Percentiles rank a stretch among this genome's conserved stretches.
Evolutionary conservation across 1,140 invertebrate species (phyloP).

Genomic region (Thaumatotibia leucotreta): DNA sequence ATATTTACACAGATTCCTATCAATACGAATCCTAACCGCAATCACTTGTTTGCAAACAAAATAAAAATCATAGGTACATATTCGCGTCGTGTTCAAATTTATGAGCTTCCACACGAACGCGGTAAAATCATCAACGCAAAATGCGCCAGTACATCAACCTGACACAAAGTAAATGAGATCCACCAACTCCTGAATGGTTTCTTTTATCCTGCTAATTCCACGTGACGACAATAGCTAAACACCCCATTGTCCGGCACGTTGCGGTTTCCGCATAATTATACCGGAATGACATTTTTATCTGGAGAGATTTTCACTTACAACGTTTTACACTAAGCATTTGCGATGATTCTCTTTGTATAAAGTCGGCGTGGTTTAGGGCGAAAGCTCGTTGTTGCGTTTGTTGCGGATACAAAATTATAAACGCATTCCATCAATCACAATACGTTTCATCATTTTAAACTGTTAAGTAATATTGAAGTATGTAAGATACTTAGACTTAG

Average conservation of each 20-base stretch:
- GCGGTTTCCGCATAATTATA: constrained; percentile 8
- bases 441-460: too few species aligned
- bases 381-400: background rate
- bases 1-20: too few species aligned
- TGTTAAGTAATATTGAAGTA: too few species aligned
- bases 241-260: background rate
- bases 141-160: constrained; percentile 6
- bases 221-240: constrained; percentile 9
- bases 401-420: background rate
- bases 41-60: background rate
- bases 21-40: too few species aligned
- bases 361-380: background rate
- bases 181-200: background rate
- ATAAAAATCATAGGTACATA: background rate
- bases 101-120: background rate
- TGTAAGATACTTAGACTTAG: too few species aligned
- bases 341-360: background rate
- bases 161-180: constrained; percentile 12
- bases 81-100: constrained; percentile 3
- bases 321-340: background rate
- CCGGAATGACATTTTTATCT: constrained; percentile 1
- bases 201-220: constrained; percentile 5
- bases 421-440: background rate
- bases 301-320: background rate
- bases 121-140: constrained; percentile 8